Evolutionary conservation across 2,797 vertebrate species (phyloP), one percentile per base, ranked within the genome.

Genomic region (Hippoglossus hippoglossus): DNA sequence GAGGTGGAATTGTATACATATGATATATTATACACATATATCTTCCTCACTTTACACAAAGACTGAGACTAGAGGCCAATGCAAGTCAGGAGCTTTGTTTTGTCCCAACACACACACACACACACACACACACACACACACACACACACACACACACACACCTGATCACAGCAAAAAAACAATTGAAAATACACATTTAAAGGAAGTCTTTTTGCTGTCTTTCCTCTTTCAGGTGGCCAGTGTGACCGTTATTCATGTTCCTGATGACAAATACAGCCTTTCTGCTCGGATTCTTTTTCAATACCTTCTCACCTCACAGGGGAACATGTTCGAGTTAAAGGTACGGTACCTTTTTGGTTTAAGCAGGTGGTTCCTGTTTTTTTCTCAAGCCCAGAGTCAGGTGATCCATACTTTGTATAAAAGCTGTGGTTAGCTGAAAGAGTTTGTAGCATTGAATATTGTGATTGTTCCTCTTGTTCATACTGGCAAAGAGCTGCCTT

Each of bases 261-360:
- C 98, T 61, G 98, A 99, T 87, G 93, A 95, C 51, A 96, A 90
- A 77, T 96, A 97, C 82, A 91, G 90, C 19, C 94, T 98, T 24
- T 91, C 97, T 77, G 95, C 95, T 41, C 94, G 97, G 67, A 91
- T 97, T 83, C 88, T 99, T 1, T 97, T 97, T 71, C 97, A 97
- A 71, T 96, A 97, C 90, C 93, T 99, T 6, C 96, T 99, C 66
- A 96, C 96, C 34, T 90, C 95, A 64, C 95, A 96, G 67, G 97
- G 98, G 57, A 95, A 95, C 91, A 95, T 96, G 93, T 96, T 94
- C 13, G 96, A 99, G 72, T 93, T 99, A 64, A 98, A 99, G 96
- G 98, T 98, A 93, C 57, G 60, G 24, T 36, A 41, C 21, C 22
- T 36, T 22, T 53, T 53, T 26, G 21, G 10, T 22, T 58, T 5